phyloP scores from a whole-genome alignment of 2,888 invertebrate genomes.

The Lysandra bellargus region DNA sequence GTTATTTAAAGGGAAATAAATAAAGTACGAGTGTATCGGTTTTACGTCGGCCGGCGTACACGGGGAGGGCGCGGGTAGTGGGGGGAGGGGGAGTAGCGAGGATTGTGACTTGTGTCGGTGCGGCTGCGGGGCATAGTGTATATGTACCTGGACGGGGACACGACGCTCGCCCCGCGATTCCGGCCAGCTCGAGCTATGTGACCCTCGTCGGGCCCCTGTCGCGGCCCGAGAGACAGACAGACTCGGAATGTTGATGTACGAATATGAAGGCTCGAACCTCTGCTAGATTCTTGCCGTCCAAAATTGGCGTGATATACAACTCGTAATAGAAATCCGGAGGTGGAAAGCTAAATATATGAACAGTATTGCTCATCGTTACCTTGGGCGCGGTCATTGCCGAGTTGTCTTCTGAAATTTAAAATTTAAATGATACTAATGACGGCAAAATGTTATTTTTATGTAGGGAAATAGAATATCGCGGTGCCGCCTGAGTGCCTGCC shows the following conservation, averaged over 20 bases:
- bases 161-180: not conserved
- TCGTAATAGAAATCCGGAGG: not conserved
- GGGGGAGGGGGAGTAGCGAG: not conserved
- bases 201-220: not conserved
- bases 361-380: not conserved
- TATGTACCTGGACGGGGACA: not conserved
- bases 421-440: conserved; percentile 8
- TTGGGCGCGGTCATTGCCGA: not conserved
- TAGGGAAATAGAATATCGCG: not conserved
- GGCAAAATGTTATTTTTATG: not conserved
- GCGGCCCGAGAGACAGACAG: not conserved
- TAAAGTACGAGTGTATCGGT: conserved; percentile 12
- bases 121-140: not conserved
- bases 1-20: conserved; percentile 27
- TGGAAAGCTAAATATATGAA: not conserved
- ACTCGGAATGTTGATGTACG: not conserved
- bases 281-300: not conserved
- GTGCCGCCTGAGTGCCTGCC: not conserved
- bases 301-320: not conserved
- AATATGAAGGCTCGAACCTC: not conserved
- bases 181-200: not conserved
- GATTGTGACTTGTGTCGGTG: not conserved
- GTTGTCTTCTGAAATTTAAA: not conserved
- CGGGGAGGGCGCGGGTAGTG: not conserved
- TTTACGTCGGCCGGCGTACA: not conserved